phyloP scores from a whole-genome alignment of 2,888 invertebrate species.

The Xestia sexstrigata region DNA sequence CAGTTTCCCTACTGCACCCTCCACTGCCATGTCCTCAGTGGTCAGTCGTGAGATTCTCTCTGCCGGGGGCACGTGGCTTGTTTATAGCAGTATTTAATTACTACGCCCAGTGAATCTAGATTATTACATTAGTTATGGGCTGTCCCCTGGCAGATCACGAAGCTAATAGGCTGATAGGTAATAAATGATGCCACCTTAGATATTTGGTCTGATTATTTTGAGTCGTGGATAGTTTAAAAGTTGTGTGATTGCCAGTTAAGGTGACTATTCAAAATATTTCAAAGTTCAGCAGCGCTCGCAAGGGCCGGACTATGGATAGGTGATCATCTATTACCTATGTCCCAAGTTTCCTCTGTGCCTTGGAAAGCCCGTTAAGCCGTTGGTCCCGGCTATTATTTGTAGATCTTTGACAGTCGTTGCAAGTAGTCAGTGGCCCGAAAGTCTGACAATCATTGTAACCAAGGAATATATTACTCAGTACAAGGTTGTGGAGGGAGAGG shows the following conservation, averaged over 20 bases:
- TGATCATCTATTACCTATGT: not conserved
- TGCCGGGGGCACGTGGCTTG: conserved; percentile 55
- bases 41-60: conserved; percentile 55
- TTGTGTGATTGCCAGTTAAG: not conserved
- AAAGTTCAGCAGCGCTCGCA: not conserved
- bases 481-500: not conserved
- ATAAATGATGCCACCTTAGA: conserved; percentile 48
- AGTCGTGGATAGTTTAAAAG: not conserved
- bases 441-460: not conserved
- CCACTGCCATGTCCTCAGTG: conserved; percentile 4
- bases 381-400: not conserved
- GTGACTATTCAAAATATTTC: conserved; percentile 13
- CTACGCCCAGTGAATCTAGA: conserved; percentile 64
- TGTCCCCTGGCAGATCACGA: conserved; percentile 63
- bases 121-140: conserved; percentile 67
- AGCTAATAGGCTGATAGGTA: conserved; percentile 58
- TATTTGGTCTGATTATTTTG: conserved; percentile 49
- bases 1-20: conserved; percentile 31
- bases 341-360: not conserved
- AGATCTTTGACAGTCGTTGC: not conserved
- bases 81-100: conserved; percentile 70
- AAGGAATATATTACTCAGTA: not conserved
- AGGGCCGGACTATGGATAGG: not conserved
- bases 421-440: not conserved
- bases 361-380: not conserved